These are phyloP conservation scores for Halcyon leucocephala DNA, from an alignment of 2,797 vertebrate genomes.

Conservation along the genomic window DNA sequence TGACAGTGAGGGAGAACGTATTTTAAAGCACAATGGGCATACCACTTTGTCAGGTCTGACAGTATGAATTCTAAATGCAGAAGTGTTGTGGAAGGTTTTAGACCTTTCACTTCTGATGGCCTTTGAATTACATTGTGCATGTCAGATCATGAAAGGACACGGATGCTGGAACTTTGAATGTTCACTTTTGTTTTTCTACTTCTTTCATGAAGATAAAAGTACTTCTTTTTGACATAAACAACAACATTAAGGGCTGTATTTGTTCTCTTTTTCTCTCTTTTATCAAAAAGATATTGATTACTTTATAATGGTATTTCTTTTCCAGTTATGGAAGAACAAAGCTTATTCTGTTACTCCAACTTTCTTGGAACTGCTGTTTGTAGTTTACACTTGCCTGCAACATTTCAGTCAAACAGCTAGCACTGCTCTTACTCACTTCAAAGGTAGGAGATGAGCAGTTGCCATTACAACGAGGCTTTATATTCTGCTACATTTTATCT, in stretches of 20 bases:
- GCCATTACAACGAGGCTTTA: not conserved
- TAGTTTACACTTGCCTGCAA: constrained; percentile 18
- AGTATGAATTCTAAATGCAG: not conserved
- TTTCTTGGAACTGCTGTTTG: not conserved
- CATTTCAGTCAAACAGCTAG: not conserved
- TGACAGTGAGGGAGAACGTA: not conserved
- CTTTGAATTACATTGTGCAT: not conserved
- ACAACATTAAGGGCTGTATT: not conserved
- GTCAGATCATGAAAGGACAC: not conserved
- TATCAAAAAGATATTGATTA: constrained; percentile 21
- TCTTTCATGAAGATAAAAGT: constrained; percentile 17
- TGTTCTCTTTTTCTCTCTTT: not conserved
- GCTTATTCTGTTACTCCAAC: not conserved
- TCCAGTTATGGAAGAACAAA: constrained; percentile 19
- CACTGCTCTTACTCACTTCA: not conserved
- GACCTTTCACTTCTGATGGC: not conserved
- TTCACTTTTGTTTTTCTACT: not conserved
- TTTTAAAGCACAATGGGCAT: not conserved
- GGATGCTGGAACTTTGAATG: not conserved
- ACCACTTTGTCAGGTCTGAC: not conserved
- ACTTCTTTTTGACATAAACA: not conserved
- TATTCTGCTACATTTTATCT: not conserved
- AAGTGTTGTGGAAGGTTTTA: not conserved
- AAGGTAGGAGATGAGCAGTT: not conserved
- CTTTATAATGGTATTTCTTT: not conserved